phyloP scores from a whole-genome alignment of 2,113 vertebrate species.

The Cryptomyrus ogoouensis region DNA sequence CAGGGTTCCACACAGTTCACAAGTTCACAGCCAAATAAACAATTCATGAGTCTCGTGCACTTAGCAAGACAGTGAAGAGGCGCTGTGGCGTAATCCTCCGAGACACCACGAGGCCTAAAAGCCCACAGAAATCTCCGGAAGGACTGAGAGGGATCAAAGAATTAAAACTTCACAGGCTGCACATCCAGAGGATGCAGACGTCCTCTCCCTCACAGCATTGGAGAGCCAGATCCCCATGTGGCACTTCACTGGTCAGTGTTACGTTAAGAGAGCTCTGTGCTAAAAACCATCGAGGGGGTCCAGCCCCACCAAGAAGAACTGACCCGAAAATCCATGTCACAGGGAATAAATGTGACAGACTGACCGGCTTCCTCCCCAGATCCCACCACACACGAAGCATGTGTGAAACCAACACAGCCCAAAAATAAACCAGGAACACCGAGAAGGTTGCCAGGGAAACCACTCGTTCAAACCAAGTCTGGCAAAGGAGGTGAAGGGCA shows the following conservation, averaged over 20 bases:
- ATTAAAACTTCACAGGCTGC: slow-evolving; percentile 61
- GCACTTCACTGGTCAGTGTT: background rate
- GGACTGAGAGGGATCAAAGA: slow-evolving; percentile 33
- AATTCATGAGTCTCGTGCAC: slow-evolving; percentile 48
- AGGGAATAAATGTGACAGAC: background rate
- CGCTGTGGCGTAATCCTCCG: slow-evolving; percentile 30
- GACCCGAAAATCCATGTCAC: background rate
- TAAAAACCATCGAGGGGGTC: background rate
- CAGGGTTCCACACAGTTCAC: slow-evolving; percentile 37
- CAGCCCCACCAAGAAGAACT: background rate
- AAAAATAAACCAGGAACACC: background rate
- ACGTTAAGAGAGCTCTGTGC: background rate
- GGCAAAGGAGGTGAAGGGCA: background rate
- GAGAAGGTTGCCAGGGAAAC: background rate
- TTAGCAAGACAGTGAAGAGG: slow-evolving; percentile 20
- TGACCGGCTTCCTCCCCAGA: background rate
- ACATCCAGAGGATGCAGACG: slow-evolving; percentile 45
- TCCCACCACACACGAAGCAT: background rate
- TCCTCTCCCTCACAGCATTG: slow-evolving; percentile 53
- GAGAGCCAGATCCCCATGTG: slow-evolving; percentile 29
- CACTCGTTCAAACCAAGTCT: background rate
- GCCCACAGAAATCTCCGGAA: slow-evolving; percentile 40
- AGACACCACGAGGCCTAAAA: slow-evolving; percentile 43
- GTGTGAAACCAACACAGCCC: background rate
- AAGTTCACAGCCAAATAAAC: slow-evolving; percentile 50